Evolutionary conservation across 2,113 vertebrate species (phyloP), one percentile per base, ranked within the genome.

Genomic region (Irena cyanogastra): DNA sequence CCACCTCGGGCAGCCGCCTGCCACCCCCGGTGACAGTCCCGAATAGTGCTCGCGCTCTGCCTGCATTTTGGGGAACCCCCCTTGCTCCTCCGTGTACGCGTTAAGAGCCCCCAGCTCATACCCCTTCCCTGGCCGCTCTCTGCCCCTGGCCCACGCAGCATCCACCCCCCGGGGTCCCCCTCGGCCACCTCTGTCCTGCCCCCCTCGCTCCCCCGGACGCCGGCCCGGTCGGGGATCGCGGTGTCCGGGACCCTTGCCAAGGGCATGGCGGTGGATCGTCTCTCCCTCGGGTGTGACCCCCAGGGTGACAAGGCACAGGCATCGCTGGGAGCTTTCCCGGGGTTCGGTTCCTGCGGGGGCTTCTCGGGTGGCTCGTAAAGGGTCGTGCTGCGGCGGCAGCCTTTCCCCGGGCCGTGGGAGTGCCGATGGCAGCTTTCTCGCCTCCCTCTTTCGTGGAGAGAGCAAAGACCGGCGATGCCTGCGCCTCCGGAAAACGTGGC

Each of bases 401-500:
- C 13, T 26, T 41, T 75, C 66, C 70, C 21, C 5, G 57, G n/a
- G 26, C 11, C 33, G 74, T 33, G 64, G 71, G 71, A 88, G 57
- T 31, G 83, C 80, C 28, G 41, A 2, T 11, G 69, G 86, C 59
- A 20, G 80, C 56, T 50, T 41, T 11, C 72, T 89, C n/a, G 15
- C 87, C 78, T 89, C 64, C 28, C 15, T 60, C 28, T 41, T 57
- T 42, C 33, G 18, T 24, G 45, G 91, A 70, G 72, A 44, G 87
- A 91, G 78, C 80, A 59, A 89, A 93, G 54, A 50, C 78, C 47
- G 68, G 87, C 49, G 83, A 16, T 92, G 93, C 83, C 74, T 91
- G 81, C 84, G 77, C 76, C 91, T 83, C 41, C 13, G 80, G 87
- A 56, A 89, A 88, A 88, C 83, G 96, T 90, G 89, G 89, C 71